Evolutionary conservation across 2,113 vertebrate species (phyloP).

Genomic region (Philantomba maxwellii): DNA sequence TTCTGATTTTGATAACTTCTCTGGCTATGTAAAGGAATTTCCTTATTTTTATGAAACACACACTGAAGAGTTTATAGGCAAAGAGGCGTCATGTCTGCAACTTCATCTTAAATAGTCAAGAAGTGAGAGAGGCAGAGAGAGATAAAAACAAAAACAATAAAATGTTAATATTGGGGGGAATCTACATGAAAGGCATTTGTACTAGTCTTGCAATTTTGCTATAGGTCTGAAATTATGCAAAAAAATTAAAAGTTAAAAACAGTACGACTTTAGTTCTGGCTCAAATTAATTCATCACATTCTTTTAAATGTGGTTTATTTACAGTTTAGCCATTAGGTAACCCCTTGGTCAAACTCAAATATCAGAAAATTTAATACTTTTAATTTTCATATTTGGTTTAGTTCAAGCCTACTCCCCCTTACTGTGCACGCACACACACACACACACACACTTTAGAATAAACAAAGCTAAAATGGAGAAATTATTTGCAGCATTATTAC

Average conservation of each 20-base stretch:
- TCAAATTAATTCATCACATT: constrained; percentile 35
- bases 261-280: constrained; percentile 20
- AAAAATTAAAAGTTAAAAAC: constrained; percentile 57
- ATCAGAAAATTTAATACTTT: constrained; percentile 4
- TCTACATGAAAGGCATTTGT: neutral
- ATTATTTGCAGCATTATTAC: neutral
- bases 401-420: neutral
- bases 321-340: constrained; percentile 32
- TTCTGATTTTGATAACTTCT: neutral
- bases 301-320: constrained; percentile 38
- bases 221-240: constrained; percentile 27
- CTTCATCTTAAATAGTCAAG: neutral
- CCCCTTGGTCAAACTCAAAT: neutral
- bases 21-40: neutral
- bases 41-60: neutral
- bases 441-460: neutral
- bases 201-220: neutral
- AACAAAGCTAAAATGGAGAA: neutral
- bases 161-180: neutral
- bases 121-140: neutral
- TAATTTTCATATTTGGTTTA: constrained; percentile 12
- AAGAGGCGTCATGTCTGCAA: neutral
- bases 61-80: neutral
- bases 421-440: neutral
- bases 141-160: neutral